These are phyloP conservation scores for Clavelina lepadiformis DNA, from an alignment of 23 tunicate genomes.

Conservation along the genomic window DNA sequence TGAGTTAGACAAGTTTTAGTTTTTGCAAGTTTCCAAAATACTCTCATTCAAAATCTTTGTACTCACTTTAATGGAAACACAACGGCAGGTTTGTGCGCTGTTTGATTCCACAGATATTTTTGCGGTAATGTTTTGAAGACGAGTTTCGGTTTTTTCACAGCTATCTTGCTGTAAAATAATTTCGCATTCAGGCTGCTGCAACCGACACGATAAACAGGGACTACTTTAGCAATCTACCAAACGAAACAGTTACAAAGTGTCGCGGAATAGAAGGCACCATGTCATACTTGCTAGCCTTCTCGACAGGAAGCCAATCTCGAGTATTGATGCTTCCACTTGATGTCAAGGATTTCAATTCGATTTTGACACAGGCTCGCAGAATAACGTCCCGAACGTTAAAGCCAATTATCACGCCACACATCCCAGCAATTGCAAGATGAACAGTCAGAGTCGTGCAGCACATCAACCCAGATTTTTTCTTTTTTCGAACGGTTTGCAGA, in stretches of 20 bases:
- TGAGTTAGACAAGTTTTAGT: too few relatives aligned
- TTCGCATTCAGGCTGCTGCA: too few relatives aligned
- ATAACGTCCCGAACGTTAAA: conserved; percentile 44
- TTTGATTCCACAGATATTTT: conserved; percentile 35
- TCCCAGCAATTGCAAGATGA: neutral
- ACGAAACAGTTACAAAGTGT: too few relatives aligned
- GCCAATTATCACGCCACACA: conserved; percentile 32
- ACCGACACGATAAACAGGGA: too few relatives aligned
- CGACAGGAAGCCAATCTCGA: neutral
- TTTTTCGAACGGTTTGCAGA: neutral
- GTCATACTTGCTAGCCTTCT: too few relatives aligned
- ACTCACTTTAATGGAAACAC: conserved; percentile 25
- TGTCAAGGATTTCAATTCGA: neutral
- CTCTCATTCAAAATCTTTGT: too few relatives aligned
- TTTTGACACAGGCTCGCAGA: neutral
- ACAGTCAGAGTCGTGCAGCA: neutral
- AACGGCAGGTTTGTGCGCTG: conserved; percentile 26
- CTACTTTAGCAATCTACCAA: too few relatives aligned
- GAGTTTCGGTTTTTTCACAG: neutral
- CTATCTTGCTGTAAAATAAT: too few relatives aligned
- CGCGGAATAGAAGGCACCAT: too few relatives aligned
- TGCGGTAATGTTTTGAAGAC: conserved; percentile 56
- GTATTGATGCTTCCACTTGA: neutral
- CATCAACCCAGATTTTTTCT: neutral
- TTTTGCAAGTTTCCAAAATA: too few relatives aligned